Evolutionary conservation across 2,797 vertebrate species (phyloP).

Genomic region (Propithecus perrieri): DNA sequence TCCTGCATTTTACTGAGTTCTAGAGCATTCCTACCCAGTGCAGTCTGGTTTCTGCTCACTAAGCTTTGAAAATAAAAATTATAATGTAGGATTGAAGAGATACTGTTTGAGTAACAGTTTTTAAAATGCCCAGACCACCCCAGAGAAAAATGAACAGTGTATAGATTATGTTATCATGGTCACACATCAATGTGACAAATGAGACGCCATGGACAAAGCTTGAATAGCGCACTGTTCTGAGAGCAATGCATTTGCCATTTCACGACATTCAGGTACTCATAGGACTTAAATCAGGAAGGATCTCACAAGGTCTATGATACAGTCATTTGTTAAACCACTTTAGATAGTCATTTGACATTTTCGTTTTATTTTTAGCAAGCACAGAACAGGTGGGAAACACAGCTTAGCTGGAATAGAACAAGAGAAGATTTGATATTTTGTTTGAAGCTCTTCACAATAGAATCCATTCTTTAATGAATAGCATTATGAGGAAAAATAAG

Average conservation of each 20-base stretch:
- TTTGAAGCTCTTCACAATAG: neutral
- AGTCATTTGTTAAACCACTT: constrained; percentile 10
- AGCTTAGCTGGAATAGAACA: neutral
- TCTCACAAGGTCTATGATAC: neutral
- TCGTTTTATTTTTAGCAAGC: constrained; percentile 34
- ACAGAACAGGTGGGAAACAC: neutral
- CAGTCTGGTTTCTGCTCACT: neutral
- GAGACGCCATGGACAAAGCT: neutral
- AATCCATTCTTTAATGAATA: neutral
- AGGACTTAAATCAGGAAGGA: neutral
- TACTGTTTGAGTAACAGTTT: constrained; percentile 18
- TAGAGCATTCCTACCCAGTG: neutral
- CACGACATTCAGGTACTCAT: neutral
- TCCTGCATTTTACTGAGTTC: neutral
- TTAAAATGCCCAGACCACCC: neutral
- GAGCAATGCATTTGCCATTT: neutral
- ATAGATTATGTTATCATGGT: neutral
- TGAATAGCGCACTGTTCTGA: neutral
- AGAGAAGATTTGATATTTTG: neutral
- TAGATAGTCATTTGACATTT: constrained; percentile 20
- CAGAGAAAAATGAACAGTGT: neutral
- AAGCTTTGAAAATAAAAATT: neutral
- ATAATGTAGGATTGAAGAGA: neutral
- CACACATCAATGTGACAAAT: neutral
- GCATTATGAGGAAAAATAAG: neutral